A percentile compares a stretch with the other conserved stretches of the same genome.
Evolutionary conservation across 2,797 vertebrate species (phyloP).

Genomic region (Enteromius treurensis): DNA sequence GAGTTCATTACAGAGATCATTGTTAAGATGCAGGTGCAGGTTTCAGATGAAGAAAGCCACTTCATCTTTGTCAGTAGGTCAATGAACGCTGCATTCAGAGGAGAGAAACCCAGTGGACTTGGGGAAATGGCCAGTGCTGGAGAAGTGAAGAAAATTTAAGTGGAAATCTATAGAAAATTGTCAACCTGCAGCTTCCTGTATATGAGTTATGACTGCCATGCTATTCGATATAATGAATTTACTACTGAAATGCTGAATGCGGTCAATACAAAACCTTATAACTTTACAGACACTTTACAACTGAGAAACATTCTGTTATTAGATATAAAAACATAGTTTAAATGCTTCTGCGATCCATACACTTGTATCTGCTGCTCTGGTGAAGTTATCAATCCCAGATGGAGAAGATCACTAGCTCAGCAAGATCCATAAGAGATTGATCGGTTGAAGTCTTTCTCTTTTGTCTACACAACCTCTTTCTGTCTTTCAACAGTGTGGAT

Average conservation of each 20-base stretch:
- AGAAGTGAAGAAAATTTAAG: background rate
- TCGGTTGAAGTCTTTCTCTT: conserved; percentile 61
- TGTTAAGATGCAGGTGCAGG: conserved; percentile 42
- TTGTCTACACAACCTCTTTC: conserved; percentile 42
- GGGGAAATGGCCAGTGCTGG: conserved; percentile 18
- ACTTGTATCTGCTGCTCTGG: conserved; percentile 64
- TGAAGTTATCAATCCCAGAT: conserved; percentile 65
- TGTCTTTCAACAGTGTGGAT: conserved; percentile 51
- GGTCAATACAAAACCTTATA: conserved; percentile 2
- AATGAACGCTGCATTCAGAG: conserved; percentile 38
- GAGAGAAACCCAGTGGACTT: conserved; percentile 13
- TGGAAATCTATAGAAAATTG: conserved; percentile 5
- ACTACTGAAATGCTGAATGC: conserved; percentile 5
- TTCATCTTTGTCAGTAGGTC: conserved; percentile 32
- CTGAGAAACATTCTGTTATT: background rate
- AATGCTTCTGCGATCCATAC: conserved; percentile 54
- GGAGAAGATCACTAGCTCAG: conserved; percentile 67
- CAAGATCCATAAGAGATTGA: conserved; percentile 66
- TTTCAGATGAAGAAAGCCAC: conserved; percentile 38
- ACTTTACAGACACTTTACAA: background rate
- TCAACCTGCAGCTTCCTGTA: conserved; percentile 4
- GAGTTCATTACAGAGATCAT: conserved; percentile 7
- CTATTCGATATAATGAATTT: conserved; percentile 13
- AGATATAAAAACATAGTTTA: background rate
- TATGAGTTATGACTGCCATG: background rate